Conservation (phyloP, 2,113 vertebrate species). For the Lagopus leucura region DNA sequence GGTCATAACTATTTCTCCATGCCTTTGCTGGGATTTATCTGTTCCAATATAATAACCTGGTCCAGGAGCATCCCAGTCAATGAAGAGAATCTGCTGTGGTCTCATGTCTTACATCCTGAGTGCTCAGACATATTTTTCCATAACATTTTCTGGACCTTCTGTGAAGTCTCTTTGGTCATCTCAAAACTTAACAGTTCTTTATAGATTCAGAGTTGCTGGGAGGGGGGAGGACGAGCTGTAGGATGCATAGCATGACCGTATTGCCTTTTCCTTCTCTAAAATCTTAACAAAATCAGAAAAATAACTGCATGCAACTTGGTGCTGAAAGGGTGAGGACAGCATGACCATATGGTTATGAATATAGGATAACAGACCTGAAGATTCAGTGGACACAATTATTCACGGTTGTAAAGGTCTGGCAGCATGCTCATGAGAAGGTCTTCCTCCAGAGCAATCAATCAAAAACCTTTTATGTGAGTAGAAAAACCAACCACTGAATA, state of each 20-base stretch:
- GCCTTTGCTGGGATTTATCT: neutral
- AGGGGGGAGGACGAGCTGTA: neutral
- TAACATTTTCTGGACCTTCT: constrained; percentile 9
- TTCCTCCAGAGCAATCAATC: neutral
- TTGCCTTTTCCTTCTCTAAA: neutral
- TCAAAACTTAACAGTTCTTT: neutral
- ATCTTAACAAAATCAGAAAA: neutral
- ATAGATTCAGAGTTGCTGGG: neutral
- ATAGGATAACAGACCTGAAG: neutral
- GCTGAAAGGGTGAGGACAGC: neutral
- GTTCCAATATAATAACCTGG: neutral
- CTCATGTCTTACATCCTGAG: neutral
- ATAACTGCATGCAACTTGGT: neutral
- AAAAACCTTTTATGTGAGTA: neutral
- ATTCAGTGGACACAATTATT: neutral
- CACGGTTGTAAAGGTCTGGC: neutral
- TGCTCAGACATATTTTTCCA: neutral
- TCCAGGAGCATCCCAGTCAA: neutral
- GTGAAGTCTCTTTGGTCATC: neutral
- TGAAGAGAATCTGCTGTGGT: neutral
- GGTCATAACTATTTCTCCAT: neutral
- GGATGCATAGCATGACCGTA: neutral
- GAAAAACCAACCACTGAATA: neutral
- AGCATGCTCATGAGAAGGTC: neutral
- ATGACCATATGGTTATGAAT: too few species aligned